Base-by-base conservation (phyloP, 2,888 invertebrate genomes). In the Noctua fimbriata region DNA sequence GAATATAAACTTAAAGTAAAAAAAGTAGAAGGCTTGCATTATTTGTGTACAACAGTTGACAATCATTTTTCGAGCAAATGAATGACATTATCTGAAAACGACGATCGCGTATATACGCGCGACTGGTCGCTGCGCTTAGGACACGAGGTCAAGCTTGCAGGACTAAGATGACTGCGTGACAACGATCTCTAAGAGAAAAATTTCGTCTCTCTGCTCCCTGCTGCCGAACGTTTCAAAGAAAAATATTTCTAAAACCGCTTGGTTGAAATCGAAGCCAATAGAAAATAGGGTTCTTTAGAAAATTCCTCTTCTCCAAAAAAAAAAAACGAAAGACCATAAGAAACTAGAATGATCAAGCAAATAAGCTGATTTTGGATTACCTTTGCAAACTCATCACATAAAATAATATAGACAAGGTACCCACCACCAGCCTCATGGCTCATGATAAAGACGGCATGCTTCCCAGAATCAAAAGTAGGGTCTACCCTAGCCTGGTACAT, bases 401-500 rank as follows among this genome's bases (percentile, higher is more conserved):
- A 58, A 18, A 49, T 21, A 21, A 55, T 58, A 58, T 58, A 58
- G 55, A n/a, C 55, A 28, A 58, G 6, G 28, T 60, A 85, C 92
- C 87, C 79, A 96, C 96, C 96, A 84, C 94, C 95, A 87, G 95
- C 93, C 69, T 96, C 96, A 88, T 96, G 92, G 73, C 96, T 97
- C 67, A 96, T 93, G 24, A 97, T 94, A 76, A 96, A 96, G 83
- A 96, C 94, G 0, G 95, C 96, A 55, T 92, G 93, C 49, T 94
- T 96, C 9, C 94, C 96, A 60, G 96, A 95, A 82, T 96, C 96
- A 82, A 96, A 96, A 0, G 96, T 96, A 0, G 95, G 96, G 63
- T 96, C 97, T 0, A 96, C 96, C 69, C 97, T 94, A 0, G 96
- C 96, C n/a, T 95, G 93, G 86, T 96, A 96, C 0, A 94, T 93